A percentile compares a stretch with the other conserved stretches of the same genome.
These are phyloP conservation scores for Scaptomyza reducta DNA, from an alignment of 2,888 invertebrate species.

Conservation along the genomic window DNA sequence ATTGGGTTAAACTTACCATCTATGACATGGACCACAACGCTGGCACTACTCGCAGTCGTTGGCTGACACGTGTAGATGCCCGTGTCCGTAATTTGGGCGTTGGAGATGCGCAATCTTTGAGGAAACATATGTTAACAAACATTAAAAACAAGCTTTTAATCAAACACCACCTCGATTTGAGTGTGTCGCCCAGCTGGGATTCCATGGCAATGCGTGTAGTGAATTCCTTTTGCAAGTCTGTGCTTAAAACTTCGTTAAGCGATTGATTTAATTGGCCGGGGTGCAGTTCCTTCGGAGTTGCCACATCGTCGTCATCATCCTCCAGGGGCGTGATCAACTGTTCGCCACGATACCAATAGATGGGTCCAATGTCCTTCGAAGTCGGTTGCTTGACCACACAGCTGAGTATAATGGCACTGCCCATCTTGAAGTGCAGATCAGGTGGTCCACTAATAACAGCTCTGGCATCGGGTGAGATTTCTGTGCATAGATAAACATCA, in stretches of 20 bases:
- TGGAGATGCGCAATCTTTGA: slow-evolving; percentile 88
- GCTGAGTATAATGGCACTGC: slow-evolving; percentile 89
- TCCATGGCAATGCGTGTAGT: slow-evolving; percentile 83
- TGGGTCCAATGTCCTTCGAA: slow-evolving; percentile 88
- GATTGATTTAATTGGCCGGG: slow-evolving; percentile 31
- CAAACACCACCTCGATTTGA: slow-evolving; percentile 87
- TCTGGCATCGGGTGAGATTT: slow-evolving; percentile 87
- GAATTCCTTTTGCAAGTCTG: slow-evolving; percentile 79
- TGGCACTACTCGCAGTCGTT: slow-evolving; percentile 92
- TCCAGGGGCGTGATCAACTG: slow-evolving; percentile 81
- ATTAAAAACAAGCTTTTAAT: not conserved
- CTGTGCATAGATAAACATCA: slow-evolving; percentile 48
- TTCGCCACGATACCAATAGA: slow-evolving; percentile 88
- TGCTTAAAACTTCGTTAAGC: slow-evolving; percentile 60
- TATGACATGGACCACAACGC: slow-evolving; percentile 94
- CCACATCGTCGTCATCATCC: slow-evolving; percentile 60
- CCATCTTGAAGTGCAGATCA: slow-evolving; percentile 90
- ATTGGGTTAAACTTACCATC: slow-evolving; percentile 87
- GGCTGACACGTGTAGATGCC: slow-evolving; percentile 96
- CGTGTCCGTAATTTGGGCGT: slow-evolving; percentile 90
- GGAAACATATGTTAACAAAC: not conserved
- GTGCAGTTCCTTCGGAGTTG: not conserved
- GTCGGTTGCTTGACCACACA: slow-evolving; percentile 89
- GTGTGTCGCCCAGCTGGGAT: slow-evolving; percentile 86
- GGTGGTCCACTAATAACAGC: slow-evolving; percentile 88